These are phyloP conservation scores for Heliconius eleuchia DNA, from an alignment of 1,140 invertebrate species.

Conservation along the genomic window DNA sequence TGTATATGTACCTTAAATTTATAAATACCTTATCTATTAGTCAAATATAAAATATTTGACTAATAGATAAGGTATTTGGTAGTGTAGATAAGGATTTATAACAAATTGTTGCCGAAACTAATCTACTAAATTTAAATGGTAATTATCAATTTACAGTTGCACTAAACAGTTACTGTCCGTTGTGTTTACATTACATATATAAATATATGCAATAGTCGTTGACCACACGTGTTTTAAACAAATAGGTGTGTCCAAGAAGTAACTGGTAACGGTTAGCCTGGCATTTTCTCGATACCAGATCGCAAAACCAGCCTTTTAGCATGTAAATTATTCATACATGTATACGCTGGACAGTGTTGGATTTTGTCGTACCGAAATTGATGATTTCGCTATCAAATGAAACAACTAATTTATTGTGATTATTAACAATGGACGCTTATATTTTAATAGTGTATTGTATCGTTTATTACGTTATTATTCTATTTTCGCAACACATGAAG, in stretches of 20 bases:
- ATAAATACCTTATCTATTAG: too few species aligned
- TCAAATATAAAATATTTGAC: too few species aligned
- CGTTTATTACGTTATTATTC: too few species aligned
- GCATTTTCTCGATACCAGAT: constrained; percentile 11
- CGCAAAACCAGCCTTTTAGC: constrained; percentile 10
- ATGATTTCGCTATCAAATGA: neutral
- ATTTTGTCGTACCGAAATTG: neutral
- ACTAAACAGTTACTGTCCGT: constrained; percentile 18
- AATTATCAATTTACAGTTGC: constrained; percentile 28
- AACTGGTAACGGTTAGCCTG: constrained; percentile 14
- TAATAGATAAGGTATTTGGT: too few species aligned
- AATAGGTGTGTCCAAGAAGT: constrained; percentile 11
- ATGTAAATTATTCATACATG: constrained; percentile 10
- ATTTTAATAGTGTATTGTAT: neutral
- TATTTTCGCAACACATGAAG: too few species aligned
- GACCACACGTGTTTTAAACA: constrained; percentile 21
- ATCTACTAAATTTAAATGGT: constrained; percentile 19
- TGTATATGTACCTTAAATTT: too few species aligned
- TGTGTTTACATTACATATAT: constrained; percentile 19
- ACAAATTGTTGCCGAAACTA: neutral
- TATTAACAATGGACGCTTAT: neutral
- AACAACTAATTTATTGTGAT: neutral
- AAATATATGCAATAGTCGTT: constrained; percentile 5
- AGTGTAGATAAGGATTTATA: too few species aligned
- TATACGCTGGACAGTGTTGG: neutral